These are phyloP conservation scores for Pardalotus punctatus DNA, from an alignment of 2,113 vertebrate genomes.

Conservation along the genomic window DNA sequence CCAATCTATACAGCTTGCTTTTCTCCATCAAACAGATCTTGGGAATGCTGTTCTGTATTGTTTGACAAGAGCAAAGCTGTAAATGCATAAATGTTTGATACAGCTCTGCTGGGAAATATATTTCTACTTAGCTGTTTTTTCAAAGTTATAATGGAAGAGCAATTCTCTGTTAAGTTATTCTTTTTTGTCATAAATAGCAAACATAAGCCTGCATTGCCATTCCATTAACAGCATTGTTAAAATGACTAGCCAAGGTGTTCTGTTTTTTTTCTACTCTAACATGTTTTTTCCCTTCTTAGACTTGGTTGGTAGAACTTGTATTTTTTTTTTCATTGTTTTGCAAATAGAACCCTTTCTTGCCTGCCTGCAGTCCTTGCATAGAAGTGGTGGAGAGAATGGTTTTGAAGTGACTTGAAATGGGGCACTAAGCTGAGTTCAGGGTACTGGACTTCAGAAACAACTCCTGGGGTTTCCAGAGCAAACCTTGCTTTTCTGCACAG, in stretches of 20 bases:
- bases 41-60: slow-evolving; percentile 14
- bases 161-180: slow-evolving; percentile 9
- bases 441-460: neutral
- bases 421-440: neutral
- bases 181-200: neutral
- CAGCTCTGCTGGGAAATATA: slow-evolving; percentile 36
- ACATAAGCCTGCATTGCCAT: neutral
- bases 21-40: neutral
- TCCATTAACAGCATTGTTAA: neutral
- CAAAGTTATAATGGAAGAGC: neutral
- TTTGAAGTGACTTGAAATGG: neutral
- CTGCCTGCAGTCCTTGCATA: neutral
- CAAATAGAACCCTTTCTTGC: neutral
- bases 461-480: neutral
- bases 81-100: slow-evolving; percentile 60
- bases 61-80: slow-evolving; percentile 44
- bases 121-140: slow-evolving; percentile 31
- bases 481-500: neutral
- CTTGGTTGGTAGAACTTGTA: neutral
- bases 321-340: neutral
- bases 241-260: neutral
- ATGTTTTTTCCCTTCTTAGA: neutral
- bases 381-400: neutral
- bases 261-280: neutral
- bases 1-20: neutral